Conservation (phyloP, 2,797 vertebrate genomes). For the Margarornis squamiger region DNA sequence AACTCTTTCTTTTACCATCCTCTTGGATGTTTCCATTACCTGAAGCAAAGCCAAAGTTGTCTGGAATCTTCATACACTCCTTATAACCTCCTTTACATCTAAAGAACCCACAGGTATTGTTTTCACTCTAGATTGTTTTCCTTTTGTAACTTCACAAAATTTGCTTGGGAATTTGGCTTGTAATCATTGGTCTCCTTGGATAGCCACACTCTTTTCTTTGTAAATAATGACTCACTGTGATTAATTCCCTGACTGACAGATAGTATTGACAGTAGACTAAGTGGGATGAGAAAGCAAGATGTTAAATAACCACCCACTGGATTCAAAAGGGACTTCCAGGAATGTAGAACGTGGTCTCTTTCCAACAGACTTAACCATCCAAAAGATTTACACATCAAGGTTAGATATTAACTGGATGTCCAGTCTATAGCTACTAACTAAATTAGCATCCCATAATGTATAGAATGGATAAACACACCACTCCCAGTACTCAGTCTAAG, state of each 20-base stretch:
- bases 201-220: background rate
- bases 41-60: background rate
- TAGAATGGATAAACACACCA: background rate
- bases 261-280: background rate
- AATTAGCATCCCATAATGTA: background rate
- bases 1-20: background rate
- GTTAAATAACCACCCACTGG: background rate
- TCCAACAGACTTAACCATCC: background rate
- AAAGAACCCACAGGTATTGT: background rate
- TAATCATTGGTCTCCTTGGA: background rate
- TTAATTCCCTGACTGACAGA: background rate
- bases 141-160: background rate
- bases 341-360: background rate
- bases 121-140: background rate
- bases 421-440: background rate
- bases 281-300: background rate
- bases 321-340: background rate
- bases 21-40: background rate
- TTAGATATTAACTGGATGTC: background rate
- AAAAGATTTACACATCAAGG: background rate
- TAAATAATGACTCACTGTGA: conserved; percentile 7
- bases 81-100: background rate
- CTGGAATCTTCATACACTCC: background rate
- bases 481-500: background rate
- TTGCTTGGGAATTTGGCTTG: background rate